A percentile compares a stretch with the other conserved stretches of the same genome.
phyloP scores from a whole-genome alignment of 1,140 invertebrate species.

The Bathynomus jamesi region DNA sequence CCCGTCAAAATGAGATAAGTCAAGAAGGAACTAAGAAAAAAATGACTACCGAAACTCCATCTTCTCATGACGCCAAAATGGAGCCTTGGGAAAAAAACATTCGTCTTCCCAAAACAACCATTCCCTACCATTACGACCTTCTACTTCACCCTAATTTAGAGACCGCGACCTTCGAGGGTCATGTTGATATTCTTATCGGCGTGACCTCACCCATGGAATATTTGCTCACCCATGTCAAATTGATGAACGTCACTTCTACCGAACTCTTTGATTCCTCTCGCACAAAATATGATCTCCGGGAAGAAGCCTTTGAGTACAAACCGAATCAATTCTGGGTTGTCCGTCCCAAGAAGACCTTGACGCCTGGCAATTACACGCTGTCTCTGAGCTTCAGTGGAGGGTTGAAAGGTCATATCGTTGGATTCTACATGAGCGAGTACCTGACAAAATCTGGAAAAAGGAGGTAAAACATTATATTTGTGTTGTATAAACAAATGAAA shows the following conservation, averaged over 20 bases:
- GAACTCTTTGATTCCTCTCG: slow-evolving; percentile 22
- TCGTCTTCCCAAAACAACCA: background rate
- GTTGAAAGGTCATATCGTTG: slow-evolving; percentile 57
- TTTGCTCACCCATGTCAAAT: slow-evolving; percentile 45
- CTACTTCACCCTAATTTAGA: slow-evolving; percentile 7
- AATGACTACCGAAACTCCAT: no score
- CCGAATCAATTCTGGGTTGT: slow-evolving; percentile 61
- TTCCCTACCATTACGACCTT: slow-evolving; percentile 8
- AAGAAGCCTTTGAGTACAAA: slow-evolving; percentile 48
- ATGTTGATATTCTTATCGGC: slow-evolving; percentile 22
- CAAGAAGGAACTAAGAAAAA: no score
- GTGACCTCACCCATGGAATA: slow-evolving; percentile 41
- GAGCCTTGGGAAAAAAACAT: slow-evolving; percentile 11
- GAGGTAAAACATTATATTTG: no score
- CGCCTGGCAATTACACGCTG: slow-evolving; percentile 54
- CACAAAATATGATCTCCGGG: slow-evolving; percentile 38
- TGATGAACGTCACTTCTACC: slow-evolving; percentile 42
- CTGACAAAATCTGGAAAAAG: slow-evolving; percentile 51
- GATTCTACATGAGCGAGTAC: slow-evolving; percentile 71
- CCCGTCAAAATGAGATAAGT: no score
- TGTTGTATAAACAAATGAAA: no score
- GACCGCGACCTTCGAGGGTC: slow-evolving; percentile 1
- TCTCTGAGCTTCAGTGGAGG: slow-evolving; percentile 60
- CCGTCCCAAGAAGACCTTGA: slow-evolving; percentile 47
- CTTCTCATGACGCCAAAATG: no score